Evolutionary conservation across 2,113 vertebrate genomes (phyloP).

Genomic region (Entelurus aequoreus): DNA sequence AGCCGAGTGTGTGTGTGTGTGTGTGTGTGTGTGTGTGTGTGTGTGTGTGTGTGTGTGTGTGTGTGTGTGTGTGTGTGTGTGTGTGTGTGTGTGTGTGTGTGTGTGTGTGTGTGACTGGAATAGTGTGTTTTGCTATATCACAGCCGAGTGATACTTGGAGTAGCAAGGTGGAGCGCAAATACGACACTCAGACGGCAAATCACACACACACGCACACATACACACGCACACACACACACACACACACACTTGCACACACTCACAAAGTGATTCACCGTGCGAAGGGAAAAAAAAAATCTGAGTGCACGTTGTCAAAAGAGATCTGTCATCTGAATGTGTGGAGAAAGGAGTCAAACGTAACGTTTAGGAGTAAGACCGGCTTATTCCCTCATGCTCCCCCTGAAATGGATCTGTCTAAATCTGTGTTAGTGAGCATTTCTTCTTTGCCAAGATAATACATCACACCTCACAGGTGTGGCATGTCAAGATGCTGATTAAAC

Average conservation of each 20-base stretch:
- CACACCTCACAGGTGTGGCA: too few relatives aligned
- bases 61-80: slow-evolving; percentile 16
- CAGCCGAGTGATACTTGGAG: slow-evolving; percentile 40
- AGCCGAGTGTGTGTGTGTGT: slow-evolving; percentile 18
- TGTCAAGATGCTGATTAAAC: too few relatives aligned
- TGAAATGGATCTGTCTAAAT: slow-evolving; percentile 6
- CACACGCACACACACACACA: neutral
- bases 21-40: slow-evolving; percentile 19
- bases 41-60: slow-evolving; percentile 16
- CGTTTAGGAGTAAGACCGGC: slow-evolving; percentile 24
- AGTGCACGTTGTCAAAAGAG: slow-evolving; percentile 12
- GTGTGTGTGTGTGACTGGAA: too few relatives aligned
- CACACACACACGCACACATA: neutral
- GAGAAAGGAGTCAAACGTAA: slow-evolving; percentile 26
- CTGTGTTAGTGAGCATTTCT: too few relatives aligned
- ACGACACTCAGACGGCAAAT: slow-evolving; percentile 35
- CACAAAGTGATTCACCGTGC: slow-evolving; percentile 32
- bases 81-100: too few relatives aligned
- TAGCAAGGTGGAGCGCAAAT: slow-evolving; percentile 39
- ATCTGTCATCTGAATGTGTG: slow-evolving; percentile 27
- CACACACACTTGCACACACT: too few relatives aligned
- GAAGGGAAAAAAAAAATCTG: too few relatives aligned
- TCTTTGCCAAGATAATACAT: too few relatives aligned
- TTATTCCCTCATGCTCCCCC: slow-evolving; percentile 15
- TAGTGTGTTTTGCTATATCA: slow-evolving; percentile 42